Evolutionary conservation across 2,113 vertebrate species (phyloP), one percentile per base, ranked within the genome.

Genomic region (Percopsis transmontana): DNA sequence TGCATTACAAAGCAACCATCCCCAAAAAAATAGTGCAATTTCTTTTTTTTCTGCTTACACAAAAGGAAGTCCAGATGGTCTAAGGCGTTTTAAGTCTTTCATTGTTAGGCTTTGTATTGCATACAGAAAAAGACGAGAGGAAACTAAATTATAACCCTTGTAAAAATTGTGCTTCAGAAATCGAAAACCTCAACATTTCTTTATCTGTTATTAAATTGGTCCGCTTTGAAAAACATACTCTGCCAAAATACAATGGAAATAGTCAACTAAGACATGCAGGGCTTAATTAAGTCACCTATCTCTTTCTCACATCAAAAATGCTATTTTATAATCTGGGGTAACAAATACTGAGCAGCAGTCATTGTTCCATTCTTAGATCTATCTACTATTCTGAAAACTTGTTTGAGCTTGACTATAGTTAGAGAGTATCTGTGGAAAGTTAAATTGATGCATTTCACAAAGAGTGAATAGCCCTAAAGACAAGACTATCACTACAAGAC

Each of bases 111-210:
- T 92, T 90, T 76, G 87, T 92, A 92, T 93, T 92, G 92, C 92
- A 92, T 92, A 92, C 88, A 90, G 90, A 91, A 91, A 88, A 88
- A 90, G 83, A 90, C 72, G 14, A 81, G 77, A 88, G 85, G 79
- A 89, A 87, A 85, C 57, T 51, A 88, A 89, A 88, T 81, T 21
- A 88, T 74, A 88, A 85, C 74, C 71, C 40, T 87, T 85, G 87
- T 90, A 91, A 84, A 93, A 91, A 91, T 92, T 93, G 92, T 92
- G 91, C 91, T 92, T 92, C 86, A 80, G 86, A 87, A 89, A 91
- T 89, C 77, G 77, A 87, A 88, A 89, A 89, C 58, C 56, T 81
- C 75, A 87, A 84, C 78, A 33, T 51, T 42, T 77, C 70, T 65
- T 77, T 62, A 72, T 79, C 84, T 82, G 80, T 87, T 73, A 82